Base-by-base conservation (phyloP, 2,113 vertebrate genomes). In the Pelodiscus sinensis region DNA sequence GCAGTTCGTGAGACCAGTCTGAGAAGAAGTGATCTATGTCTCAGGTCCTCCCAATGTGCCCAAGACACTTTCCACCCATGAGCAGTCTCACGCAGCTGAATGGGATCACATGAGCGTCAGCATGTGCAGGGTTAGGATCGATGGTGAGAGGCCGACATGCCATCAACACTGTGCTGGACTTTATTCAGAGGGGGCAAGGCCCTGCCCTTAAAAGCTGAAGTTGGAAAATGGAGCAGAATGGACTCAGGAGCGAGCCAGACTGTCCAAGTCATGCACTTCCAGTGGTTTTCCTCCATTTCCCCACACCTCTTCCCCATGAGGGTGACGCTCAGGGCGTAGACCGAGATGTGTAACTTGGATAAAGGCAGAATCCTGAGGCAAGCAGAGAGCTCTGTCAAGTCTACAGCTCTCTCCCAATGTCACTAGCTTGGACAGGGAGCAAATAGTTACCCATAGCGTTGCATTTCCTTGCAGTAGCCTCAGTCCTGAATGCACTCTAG, bases 381-480 rank as follows among this genome's bases (percentile, higher is more conserved):
- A 68, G 77, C 3, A 24, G 79, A 92, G 85, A 91, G 81, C 22
- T 71, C 2, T 38, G 89, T n/a, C 81, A 9, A 51, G 81, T 21
- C 60, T 25, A 54, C 56, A 73, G 86, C 75, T n/a, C 25, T n/a
- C 24, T 25, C 24, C 16, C 44, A 27, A 31, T 51, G 3, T 25
- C 31, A 16, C 71, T 29, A 55, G 85, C 1, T 4, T 31, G 38
- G 75, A n/a, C 44, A 57, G 62, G 1, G 14, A 58, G 31, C 81
- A 22, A 38, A 38, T 14, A 0, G 0, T 3, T 14, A 54, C 52
- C 52, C 56, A 54, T 51, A n/a, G 29, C 35, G 50, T 13, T 1
- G 55, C 2, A 0, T 3, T 24, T 57, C 12, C 85, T n/a, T 2
- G 0, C 0, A 6, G 65, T 31, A 35, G 31, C 19, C 65, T 35